Evolutionary conservation across 2,113 vertebrate species (phyloP).

Genomic region (Eptatretus burgeri): DNA sequence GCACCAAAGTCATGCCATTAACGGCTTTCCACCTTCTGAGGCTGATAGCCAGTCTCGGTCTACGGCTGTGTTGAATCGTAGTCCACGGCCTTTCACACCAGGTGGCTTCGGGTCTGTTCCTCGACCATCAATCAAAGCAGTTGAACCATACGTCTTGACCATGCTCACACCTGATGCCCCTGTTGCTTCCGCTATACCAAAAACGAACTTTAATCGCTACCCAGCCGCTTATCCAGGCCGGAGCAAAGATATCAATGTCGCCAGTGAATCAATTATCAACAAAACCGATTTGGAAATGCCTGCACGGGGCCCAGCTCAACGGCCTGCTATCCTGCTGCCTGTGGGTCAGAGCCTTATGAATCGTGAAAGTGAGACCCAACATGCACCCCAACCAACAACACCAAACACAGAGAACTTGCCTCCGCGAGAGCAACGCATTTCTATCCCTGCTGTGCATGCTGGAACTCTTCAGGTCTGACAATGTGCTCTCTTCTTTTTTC

Average conservation of each 20-base stretch:
- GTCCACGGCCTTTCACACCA: constrained; percentile 3
- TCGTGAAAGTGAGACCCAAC: background rate
- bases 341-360: background rate
- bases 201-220: too few species aligned
- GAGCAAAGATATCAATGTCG: too few species aligned
- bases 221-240: background rate
- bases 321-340: background rate
- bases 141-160: background rate
- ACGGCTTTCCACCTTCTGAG: too few species aligned
- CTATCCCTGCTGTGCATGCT: constrained; percentile 52
- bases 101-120: background rate
- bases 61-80: background rate
- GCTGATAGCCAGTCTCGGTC: too few species aligned
- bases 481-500: too few species aligned
- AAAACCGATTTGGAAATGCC: background rate
- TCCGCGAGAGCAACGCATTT: constrained; percentile 66
- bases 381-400: background rate
- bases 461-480: constrained; percentile 39
- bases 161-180: background rate
- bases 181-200: background rate
- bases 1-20: too few species aligned
- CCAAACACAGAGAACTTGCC: constrained; percentile 40
- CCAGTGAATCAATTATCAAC: background rate
- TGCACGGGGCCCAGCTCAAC: background rate
- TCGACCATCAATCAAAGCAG: background rate